These are phyloP conservation scores for Teleogryllus oceanicus DNA, from an alignment of 2,888 invertebrate genomes.

Conservation along the genomic window DNA sequence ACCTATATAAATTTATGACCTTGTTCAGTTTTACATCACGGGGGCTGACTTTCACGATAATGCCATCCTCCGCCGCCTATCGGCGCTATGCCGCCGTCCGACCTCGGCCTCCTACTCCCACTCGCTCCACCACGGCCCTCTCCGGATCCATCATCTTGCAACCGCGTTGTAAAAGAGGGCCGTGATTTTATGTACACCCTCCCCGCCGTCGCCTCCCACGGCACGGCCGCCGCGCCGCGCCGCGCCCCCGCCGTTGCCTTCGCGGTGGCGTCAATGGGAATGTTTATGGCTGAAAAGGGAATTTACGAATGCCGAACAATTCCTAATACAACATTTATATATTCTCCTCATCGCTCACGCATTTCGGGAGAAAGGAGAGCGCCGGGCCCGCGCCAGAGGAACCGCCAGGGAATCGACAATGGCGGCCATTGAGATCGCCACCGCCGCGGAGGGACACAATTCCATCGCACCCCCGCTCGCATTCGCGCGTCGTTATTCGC, in stretches of 20 bases:
- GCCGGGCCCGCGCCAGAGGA: not conserved
- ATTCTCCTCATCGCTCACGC: not conserved
- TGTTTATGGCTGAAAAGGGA: slow-evolving; percentile 1
- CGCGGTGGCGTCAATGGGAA: not conserved
- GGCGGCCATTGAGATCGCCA: not conserved
- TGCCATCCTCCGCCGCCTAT: not conserved
- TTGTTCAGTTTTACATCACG: slow-evolving; percentile 6
- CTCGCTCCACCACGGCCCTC: not conserved
- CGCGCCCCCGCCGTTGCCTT: too few species aligned
- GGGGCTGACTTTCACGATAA: slow-evolving; percentile 5
- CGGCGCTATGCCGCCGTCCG: not conserved
- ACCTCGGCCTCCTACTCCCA: not conserved
- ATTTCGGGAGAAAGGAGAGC: not conserved
- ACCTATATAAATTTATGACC: slow-evolving; percentile 6
- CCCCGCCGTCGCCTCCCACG: too few species aligned
- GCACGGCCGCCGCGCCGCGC: too few species aligned
- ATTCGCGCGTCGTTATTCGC: not conserved
- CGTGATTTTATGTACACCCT: not conserved
- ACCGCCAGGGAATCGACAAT: not conserved
- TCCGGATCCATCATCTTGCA: slow-evolving; percentile 5
- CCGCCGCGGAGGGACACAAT: not conserved
- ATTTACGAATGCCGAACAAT: slow-evolving; percentile 4
- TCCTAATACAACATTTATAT: slow-evolving; percentile 2
- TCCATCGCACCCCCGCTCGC: not conserved
- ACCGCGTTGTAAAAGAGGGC: not conserved